Conservation (phyloP, 1,140 invertebrate species). For the Bombus waltoni region DNA sequence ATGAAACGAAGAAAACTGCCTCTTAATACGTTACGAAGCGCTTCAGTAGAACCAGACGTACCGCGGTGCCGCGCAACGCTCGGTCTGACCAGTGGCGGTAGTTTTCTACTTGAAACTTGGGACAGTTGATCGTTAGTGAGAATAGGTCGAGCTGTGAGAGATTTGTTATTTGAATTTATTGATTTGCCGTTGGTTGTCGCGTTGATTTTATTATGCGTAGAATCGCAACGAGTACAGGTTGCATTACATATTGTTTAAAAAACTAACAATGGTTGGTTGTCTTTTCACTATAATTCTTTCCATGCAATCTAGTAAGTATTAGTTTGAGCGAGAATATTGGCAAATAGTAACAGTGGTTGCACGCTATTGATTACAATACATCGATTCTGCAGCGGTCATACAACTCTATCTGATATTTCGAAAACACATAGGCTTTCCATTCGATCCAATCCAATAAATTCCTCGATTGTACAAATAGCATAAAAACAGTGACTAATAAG, state of each 20-base stretch:
- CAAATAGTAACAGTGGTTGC: too few species aligned
- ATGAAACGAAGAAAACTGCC: neutral
- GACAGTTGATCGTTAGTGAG: neutral
- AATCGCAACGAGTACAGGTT: neutral
- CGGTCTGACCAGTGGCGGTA: conserved; percentile 16
- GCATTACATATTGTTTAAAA: too few species aligned
- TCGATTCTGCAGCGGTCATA: too few species aligned
- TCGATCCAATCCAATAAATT: too few species aligned
- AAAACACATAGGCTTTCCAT: neutral
- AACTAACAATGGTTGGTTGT: too few species aligned
- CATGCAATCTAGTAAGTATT: too few species aligned
- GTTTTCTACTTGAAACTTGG: conserved; percentile 16
- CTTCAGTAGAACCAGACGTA: neutral
- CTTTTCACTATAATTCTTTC: neutral
- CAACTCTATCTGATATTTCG: neutral
- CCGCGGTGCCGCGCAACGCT: neutral
- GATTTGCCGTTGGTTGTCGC: too few species aligned
- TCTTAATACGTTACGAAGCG: neutral
- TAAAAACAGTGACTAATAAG: neutral
- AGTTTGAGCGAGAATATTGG: too few species aligned
- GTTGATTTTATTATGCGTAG: neutral
- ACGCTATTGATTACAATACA: too few species aligned
- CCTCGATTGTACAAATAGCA: neutral
- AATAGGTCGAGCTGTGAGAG: neutral
- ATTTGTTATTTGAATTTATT: neutral